These are phyloP conservation scores for Leptodactylus fuscus DNA, from an alignment of 2,113 vertebrate genomes.

Conservation along the genomic window DNA sequence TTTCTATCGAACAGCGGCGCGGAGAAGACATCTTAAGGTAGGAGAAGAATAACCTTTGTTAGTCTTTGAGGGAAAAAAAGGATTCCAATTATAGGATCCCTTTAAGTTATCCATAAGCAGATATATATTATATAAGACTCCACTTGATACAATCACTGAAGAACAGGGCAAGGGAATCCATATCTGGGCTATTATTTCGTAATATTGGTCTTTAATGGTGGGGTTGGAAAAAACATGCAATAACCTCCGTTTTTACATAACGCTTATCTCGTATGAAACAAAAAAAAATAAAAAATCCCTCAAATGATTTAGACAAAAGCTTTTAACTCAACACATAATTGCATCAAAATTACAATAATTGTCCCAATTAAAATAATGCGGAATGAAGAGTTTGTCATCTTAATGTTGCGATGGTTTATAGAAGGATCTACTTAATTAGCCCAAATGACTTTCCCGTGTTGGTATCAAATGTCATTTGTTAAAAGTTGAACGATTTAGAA, in stretches of 20 bases:
- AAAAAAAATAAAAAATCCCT: slow-evolving; percentile 85
- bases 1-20: too few relatives aligned
- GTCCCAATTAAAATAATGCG: slow-evolving; percentile 98
- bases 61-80: too few relatives aligned
- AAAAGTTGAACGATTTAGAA: slow-evolving; percentile 87
- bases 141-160: too few relatives aligned
- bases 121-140: too few relatives aligned
- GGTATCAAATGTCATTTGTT: slow-evolving; percentile 92
- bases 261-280: slow-evolving; percentile 76
- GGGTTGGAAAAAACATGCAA: slow-evolving; percentile 64
- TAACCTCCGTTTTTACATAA: slow-evolving; percentile 74
- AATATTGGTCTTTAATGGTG: slow-evolving; percentile 60
- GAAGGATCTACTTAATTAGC: slow-evolving; percentile 94
- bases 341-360: slow-evolving; percentile 99
- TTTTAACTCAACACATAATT: slow-evolving; percentile 95
- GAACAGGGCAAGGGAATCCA: not conserved
- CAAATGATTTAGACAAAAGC: slow-evolving; percentile 88
- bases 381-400: slow-evolving; percentile 97
- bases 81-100: too few relatives aligned
- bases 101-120: too few relatives aligned
- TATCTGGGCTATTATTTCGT: slow-evolving; percentile 35
- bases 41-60: too few relatives aligned
- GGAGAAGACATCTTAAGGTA: too few relatives aligned
- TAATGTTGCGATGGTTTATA: slow-evolving; percentile 92
- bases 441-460: slow-evolving; percentile 90